These are phyloP conservation scores for Lasioglossum pauxillum DNA, from an alignment of 2,888 invertebrate species.

Conservation along the genomic window DNA sequence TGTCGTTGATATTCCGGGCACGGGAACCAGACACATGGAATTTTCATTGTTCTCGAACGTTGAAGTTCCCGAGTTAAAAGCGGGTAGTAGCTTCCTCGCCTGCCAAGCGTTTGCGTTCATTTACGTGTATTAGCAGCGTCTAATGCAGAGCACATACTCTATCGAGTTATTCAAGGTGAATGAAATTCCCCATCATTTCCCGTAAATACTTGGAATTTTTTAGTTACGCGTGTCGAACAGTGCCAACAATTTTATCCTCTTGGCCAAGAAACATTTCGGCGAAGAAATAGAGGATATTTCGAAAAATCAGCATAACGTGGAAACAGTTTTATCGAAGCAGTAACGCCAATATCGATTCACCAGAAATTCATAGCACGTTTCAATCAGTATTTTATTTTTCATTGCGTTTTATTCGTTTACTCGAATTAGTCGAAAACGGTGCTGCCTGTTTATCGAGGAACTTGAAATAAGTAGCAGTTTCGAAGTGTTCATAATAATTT, in stretches of 20 bases:
- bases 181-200: conserved; percentile 18
- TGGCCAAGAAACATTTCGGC: too few relatives aligned
- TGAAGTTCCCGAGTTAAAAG: conserved; percentile 41
- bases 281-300: too few relatives aligned
- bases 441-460: too few relatives aligned
- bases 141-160: conserved; percentile 29
- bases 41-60: conserved; percentile 38
- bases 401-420: too few relatives aligned
- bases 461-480: neutral
- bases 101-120: conserved; percentile 21
- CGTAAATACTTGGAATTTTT: neutral
- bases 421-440: too few relatives aligned
- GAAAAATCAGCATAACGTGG: too few relatives aligned
- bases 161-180: conserved; percentile 34
- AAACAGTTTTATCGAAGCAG: too few relatives aligned
- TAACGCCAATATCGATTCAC: too few relatives aligned
- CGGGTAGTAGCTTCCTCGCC: conserved; percentile 10
- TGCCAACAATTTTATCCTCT: neutral
- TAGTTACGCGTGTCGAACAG: neutral
- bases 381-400: too few relatives aligned
- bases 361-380: too few relatives aligned
- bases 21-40: conserved; percentile 38
- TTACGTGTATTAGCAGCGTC: conserved; percentile 28
- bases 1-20: conserved; percentile 39
- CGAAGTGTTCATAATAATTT: neutral